A percentile compares a stretch with the other conserved stretches of the same genome.
These are phyloP conservation scores for Isaurus tuberculatus DNA, from an alignment of 92 coral and sea anemone genomes.

Conservation along the genomic window DNA sequence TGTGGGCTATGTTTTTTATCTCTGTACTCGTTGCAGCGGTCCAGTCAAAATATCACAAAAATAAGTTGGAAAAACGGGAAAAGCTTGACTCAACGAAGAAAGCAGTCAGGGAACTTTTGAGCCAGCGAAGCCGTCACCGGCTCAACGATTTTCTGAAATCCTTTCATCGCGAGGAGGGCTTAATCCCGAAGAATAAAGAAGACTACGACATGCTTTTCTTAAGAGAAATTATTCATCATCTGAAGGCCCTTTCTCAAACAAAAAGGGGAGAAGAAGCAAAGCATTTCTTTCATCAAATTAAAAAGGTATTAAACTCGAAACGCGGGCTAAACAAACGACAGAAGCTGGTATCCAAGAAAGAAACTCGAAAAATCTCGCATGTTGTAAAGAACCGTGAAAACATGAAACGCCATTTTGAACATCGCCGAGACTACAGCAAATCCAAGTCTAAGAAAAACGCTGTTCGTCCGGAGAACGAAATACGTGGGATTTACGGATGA, in stretches of 20 bases:
- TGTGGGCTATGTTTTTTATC: conserved; percentile 2
- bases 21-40: conserved; percentile 3
- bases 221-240: conserved; percentile 3
- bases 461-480: conserved; percentile 1
- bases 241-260: background rate
- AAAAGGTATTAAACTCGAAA: conserved; percentile 7
- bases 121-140: background rate
- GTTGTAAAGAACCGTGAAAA: background rate
- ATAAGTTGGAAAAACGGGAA: background rate
- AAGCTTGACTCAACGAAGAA: background rate
- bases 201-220: background rate
- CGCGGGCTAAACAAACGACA: background rate
- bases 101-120: background rate
- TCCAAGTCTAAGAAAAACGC: background rate
- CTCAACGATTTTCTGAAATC: conserved; percentile 23
- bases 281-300: conserved; percentile 19
- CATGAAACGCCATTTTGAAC: background rate
- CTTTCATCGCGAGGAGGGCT: background rate
- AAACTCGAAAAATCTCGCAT: background rate
- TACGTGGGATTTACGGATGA: background rate
- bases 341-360: background rate
- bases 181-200: background rate
- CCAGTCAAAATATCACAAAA: background rate
- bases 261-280: background rate
- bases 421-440: background rate